These are phyloP conservation scores for Brotogeris chrysoptera DNA, from an alignment of 2,797 vertebrate species.

Conservation along the genomic window DNA sequence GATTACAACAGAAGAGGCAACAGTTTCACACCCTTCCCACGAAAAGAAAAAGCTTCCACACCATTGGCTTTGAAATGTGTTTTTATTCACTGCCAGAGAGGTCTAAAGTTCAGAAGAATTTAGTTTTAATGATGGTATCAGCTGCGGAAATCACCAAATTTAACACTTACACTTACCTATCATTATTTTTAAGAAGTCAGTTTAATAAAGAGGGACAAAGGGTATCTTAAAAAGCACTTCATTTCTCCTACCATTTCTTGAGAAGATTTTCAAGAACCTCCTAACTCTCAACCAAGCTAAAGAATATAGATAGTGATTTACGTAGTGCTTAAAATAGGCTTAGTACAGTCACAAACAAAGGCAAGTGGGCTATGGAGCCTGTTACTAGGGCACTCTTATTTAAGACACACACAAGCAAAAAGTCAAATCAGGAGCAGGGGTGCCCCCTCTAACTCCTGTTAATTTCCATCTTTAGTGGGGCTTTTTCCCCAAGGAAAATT, in stretches of 20 bases:
- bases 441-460: background rate
- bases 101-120: background rate
- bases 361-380: background rate
- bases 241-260: background rate
- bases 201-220: background rate
- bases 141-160: background rate
- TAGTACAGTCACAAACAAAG: background rate
- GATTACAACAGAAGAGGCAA: background rate
- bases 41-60: background rate
- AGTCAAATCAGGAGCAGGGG: background rate
- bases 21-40: background rate
- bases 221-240: background rate
- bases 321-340: background rate
- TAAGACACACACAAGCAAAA: background rate
- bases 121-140: background rate
- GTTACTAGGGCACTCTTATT: background rate
- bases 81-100: background rate
- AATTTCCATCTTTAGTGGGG: background rate
- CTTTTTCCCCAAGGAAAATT: background rate
- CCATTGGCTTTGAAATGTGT: background rate
- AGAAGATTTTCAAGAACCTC: background rate
- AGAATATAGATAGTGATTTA: background rate
- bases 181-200: accelerated
- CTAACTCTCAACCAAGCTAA: background rate
- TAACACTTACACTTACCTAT: background rate